Base-by-base conservation (phyloP, 2,113 vertebrate genomes). In the Asarcornis scutulata region DNA sequence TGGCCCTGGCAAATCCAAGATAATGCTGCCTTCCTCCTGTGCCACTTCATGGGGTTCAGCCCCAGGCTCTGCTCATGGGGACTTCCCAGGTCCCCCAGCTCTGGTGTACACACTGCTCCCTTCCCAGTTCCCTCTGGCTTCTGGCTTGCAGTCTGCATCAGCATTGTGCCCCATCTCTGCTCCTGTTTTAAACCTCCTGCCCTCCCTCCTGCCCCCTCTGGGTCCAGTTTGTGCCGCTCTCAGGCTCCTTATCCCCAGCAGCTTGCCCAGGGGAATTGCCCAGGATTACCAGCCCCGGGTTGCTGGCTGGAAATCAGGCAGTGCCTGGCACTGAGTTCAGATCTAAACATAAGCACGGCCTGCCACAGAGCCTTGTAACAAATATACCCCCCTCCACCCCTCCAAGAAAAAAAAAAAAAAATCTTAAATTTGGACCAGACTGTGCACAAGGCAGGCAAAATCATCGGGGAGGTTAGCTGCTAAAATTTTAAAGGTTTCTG, bases 311-410 rank as follows among this genome's bases (percentile, higher is more conserved):
- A 74, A 63, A 86, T 31, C 42, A 55, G 52, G 40, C 58, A 62
- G 60, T 63, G 34, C 9, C 13, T 14, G n/a, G 11, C 1, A 6
- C 50, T 69, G 53, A 29, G 55, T 50, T 80, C 44, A 66, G 34
- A 50, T 62, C 50, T 62, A 63, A 75, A 1, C 17, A 22, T 25
- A 44, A 62, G 27, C 2, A 1, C 59, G 68, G 79, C 53, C 34
- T 82, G 78, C 59, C n/a, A 86, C 58, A 66, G 38, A 40, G 36
- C 21, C 32, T 72, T 5, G 0, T 53, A 62, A 69, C 48, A 66
- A 50, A 29, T 1, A 0, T 17, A 68, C 0, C 0, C 21, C 48
- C 44, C 42, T 36, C 15, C 44, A 17, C 44, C 17, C 44, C 44
- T 17, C 44, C 17, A 8, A 40, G 11, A 44, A 44, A 44, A 46